Evolutionary conservation across 2,113 vertebrate species (phyloP), one percentile per base, ranked within the genome.

Genomic region (Gallinago jamesoni): DNA sequence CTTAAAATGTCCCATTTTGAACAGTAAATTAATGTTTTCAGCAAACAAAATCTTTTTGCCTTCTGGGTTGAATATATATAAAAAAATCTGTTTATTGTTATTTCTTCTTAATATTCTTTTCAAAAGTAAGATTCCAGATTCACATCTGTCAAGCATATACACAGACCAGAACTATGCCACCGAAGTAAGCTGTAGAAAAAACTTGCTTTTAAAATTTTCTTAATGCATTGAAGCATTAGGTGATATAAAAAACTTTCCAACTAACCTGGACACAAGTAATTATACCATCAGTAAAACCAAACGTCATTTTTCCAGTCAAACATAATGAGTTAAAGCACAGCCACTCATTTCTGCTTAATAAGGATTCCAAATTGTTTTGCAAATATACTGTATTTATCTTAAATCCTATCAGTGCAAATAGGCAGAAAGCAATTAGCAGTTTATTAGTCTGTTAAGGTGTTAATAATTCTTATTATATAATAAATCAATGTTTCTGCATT

Each of bases 341-440:
- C 30, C 48, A 75, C 35, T 87, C 12, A 57, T 75, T 96, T 93
- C 39, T 87, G 30, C 45, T 89, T 96, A 92, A 89, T 64, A 90
- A 84, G 21, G 28, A 76, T 56, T 33, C 23, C 24, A 75, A 93
- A 48, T 56, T 66, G 7, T 90, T 95, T 78, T 84, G 33, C 43
- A 76, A 75, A 25, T n/a, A n/a, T 66, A 63, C 24, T 24, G 41
- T 5, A 90, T 86, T 70, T 84, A 48, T 45, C 80, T 89, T 79
- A 92, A 96, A 96, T 94, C 95, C 94, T 75, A 72, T 96, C 88
- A 93, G 94, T 60, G 93, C 92, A 97, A 87, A 86, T 9, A 95
- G 27, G 92, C 79, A 85, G 95, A 94, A 96, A 96, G 76, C 90
- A 86, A 93, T 96, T 87, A 96, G 43, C 39, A 87, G 30, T 81